phyloP scores from a whole-genome alignment of 2,113 vertebrate genomes.

The Oceanites oceanicus region DNA sequence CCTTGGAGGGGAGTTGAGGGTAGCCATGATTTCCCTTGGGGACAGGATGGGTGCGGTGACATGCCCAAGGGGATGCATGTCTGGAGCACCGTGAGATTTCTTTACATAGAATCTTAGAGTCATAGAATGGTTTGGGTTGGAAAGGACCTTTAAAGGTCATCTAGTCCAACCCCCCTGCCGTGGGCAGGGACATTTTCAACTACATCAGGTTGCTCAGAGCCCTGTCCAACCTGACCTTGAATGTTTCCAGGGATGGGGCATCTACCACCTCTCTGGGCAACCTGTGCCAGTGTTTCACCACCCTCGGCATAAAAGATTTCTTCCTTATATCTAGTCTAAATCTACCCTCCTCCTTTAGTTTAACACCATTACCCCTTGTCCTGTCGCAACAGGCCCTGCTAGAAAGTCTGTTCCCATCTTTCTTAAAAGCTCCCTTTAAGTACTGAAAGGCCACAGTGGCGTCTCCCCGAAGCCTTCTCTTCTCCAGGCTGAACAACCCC shows the following conservation, averaged over 20 bases:
- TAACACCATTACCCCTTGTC: background rate
- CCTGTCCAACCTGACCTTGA: fast-evolving
- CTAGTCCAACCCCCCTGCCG: no score
- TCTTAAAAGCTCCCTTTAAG: fast-evolving
- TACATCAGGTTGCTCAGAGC: background rate
- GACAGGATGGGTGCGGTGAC: fast-evolving
- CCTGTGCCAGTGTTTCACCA: background rate
- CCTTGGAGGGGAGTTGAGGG: background rate
- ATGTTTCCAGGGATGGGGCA: background rate
- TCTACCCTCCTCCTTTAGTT: background rate
- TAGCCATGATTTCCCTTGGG: background rate
- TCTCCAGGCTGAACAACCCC: background rate
- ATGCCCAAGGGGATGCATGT: background rate
- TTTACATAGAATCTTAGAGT: background rate
- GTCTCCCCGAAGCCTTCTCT: fast-evolving
- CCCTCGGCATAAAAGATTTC: fast-evolving
- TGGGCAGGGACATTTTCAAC: no score
- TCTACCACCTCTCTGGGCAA: background rate
- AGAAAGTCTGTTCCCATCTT: background rate
- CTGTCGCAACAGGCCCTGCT: fast-evolving
- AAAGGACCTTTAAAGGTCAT: background rate
- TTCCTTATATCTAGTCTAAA: background rate
- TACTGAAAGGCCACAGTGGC: fast-evolving
- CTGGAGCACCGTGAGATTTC: background rate
- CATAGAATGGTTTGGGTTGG: background rate